Evolutionary conservation across 2,797 vertebrate species (phyloP).

Genomic region (Margarornis squamiger): DNA sequence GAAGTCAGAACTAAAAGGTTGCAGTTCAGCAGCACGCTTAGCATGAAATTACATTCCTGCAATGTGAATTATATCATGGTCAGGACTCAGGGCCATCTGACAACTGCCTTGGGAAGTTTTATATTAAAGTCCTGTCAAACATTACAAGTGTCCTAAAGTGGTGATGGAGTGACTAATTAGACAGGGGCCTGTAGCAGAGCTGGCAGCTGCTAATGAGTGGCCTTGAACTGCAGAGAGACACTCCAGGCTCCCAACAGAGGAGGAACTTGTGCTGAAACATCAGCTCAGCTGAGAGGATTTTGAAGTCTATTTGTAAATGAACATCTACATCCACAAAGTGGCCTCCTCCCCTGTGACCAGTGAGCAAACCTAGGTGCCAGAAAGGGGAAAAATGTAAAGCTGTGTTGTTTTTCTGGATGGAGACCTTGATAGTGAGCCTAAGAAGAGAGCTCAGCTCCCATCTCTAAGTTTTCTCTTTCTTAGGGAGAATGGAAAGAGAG

Average conservation of each 20-base stretch:
- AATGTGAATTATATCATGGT: not conserved
- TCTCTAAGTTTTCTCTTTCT: not conserved
- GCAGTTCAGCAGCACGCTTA: not conserved
- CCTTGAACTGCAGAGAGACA: not conserved
- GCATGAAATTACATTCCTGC: slow-evolving; percentile 23
- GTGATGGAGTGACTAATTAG: slow-evolving; percentile 34
- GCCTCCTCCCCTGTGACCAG: not conserved
- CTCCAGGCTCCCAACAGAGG: not conserved
- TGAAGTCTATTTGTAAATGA: not conserved
- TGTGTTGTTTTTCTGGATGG: not conserved
- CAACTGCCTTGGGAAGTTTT: slow-evolving; percentile 49
- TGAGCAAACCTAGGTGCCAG: not conserved
- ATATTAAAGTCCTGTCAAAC: not conserved
- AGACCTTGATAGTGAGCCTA: not conserved
- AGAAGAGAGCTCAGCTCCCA: not conserved
- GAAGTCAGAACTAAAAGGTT: slow-evolving; percentile 13
- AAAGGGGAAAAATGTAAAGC: not conserved
- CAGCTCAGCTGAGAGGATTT: not conserved
- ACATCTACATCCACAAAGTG: not conserved
- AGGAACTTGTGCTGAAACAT: not conserved
- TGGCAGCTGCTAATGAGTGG: slow-evolving; percentile 4
- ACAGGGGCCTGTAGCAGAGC: not conserved
- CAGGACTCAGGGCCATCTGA: not conserved
- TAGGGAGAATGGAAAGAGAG: not conserved
- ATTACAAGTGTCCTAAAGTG: not conserved